phyloP scores from a whole-genome alignment of 2,113 vertebrate species.

The Dicerorhinus sumatrensis region DNA sequence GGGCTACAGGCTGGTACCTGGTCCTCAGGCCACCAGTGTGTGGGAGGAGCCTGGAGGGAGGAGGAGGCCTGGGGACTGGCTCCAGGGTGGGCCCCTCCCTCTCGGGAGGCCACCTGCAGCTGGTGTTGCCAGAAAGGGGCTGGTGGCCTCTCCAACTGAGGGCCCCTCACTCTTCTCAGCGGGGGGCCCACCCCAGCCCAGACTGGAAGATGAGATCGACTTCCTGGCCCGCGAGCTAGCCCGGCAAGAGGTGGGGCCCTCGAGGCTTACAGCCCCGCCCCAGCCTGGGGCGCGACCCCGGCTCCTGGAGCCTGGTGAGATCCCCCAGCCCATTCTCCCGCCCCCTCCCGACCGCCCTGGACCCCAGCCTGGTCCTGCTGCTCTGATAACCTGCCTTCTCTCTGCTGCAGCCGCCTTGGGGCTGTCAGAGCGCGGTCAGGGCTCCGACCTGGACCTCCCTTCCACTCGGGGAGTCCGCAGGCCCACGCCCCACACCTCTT shows the following conservation, averaged over 20 bases:
- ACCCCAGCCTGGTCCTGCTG: too few species aligned
- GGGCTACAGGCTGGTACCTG: neutral
- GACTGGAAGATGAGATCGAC: slow-evolving; percentile 94
- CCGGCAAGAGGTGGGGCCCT: slow-evolving; percentile 79
- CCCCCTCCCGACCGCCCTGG: accelerated
- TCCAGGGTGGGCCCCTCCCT: neutral
- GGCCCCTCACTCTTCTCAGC: slow-evolving; percentile 62
- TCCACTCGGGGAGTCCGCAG: neutral
- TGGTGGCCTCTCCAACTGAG: neutral
- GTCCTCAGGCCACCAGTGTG: neutral
- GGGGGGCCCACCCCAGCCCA: slow-evolving; percentile 54
- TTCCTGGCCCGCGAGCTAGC: slow-evolving; percentile 90
- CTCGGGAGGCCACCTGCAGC: neutral
- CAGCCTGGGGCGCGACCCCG: neutral
- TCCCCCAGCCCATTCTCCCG: accelerated
- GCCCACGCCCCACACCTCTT: neutral
- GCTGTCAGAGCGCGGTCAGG: accelerated
- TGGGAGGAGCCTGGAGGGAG: neutral
- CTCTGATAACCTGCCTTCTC: neutral
- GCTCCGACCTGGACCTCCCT: neutral
- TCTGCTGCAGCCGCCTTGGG: slow-evolving; percentile 36
- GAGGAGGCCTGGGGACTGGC: too few species aligned
- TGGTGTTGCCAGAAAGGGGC: neutral
- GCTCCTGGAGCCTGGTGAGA: slow-evolving; percentile 63
- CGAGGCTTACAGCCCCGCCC: neutral